Percentiles rank a stretch among this genome's conserved stretches.
Evolutionary conservation across 1,140 invertebrate genomes (phyloP).

Genomic region (Hypothenemus hampei): DNA sequence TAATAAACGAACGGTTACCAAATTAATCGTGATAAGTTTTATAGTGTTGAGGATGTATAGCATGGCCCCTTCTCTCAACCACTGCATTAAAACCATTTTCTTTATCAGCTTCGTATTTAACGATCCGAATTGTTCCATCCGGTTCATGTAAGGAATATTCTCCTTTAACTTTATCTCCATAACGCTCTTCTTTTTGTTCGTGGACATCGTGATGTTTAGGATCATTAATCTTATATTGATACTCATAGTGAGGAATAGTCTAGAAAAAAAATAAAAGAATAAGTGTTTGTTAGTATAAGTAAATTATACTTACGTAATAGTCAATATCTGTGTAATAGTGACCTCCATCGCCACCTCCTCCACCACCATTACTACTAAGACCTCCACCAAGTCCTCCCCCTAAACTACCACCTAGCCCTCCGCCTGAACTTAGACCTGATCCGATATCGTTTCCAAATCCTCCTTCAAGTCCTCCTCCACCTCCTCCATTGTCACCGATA

Average conservation of each 20-base stretch:
- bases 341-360: neutral
- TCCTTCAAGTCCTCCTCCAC: too few relatives aligned
- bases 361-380: neutral
- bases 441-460: too few relatives aligned
- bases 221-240: slow-evolving; percentile 4
- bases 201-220: slow-evolving; percentile 15
- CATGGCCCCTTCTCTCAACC: slow-evolving; percentile 8
- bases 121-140: slow-evolving; percentile 7
- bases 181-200: slow-evolving; percentile 9
- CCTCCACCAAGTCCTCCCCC: slow-evolving; percentile 5
- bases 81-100: slow-evolving; percentile 10
- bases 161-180: slow-evolving; percentile 11
- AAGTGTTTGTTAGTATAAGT: neutral
- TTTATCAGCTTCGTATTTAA: slow-evolving; percentile 14
- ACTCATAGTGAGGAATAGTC: slow-evolving; percentile 10
- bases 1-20: neutral
- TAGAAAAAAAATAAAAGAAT: neutral
- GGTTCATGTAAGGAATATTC: slow-evolving; percentile 9
- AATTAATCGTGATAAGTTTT: slow-evolving; percentile 2
- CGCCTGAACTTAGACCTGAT: too few relatives aligned
- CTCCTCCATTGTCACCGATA: neutral
- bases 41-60: slow-evolving; percentile 13
- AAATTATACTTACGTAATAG: slow-evolving; percentile 8
- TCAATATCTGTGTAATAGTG: slow-evolving; percentile 16
- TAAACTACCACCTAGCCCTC: neutral